Conservation (phyloP, 2,113 vertebrate species). For the Hippoglossus stenolepis region DNA sequence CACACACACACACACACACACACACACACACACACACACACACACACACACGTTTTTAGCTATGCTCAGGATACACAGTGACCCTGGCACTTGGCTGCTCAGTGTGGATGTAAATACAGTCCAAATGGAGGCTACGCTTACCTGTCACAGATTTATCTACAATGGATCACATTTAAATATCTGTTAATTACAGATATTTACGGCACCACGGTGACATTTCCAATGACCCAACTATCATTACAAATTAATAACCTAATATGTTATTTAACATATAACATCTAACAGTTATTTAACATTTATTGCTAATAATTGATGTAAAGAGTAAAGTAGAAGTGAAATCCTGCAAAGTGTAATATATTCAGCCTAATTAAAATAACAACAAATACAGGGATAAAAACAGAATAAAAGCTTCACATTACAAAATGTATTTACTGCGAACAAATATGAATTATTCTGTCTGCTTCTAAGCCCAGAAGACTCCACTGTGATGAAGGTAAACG, state of each 20-base stretch:
- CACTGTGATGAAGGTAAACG: neutral
- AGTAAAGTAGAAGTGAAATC: neutral
- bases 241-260: slow-evolving; percentile 24
- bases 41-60: neutral
- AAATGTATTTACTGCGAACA: neutral
- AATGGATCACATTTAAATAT: slow-evolving; percentile 43
- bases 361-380: neutral
- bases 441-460: neutral
- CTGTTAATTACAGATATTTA: slow-evolving; percentile 35
- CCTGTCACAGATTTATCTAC: slow-evolving; percentile 54
- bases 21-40: no score
- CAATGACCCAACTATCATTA: slow-evolving; percentile 1
- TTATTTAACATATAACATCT: slow-evolving; percentile 20
- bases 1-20: no score
- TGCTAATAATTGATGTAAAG: neutral
- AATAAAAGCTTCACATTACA: neutral
- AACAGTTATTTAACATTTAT: no score
- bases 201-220: slow-evolving; percentile 26
- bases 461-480: neutral
- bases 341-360: neutral
- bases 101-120: slow-evolving; percentile 70
- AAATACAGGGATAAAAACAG: neutral
- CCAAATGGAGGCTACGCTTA: slow-evolving; percentile 62
- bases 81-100: slow-evolving; percentile 46
- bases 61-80: slow-evolving; percentile 12